Evolutionary conservation across 2,797 vertebrate species (phyloP).

Genomic region (Dryobates pubescens): DNA sequence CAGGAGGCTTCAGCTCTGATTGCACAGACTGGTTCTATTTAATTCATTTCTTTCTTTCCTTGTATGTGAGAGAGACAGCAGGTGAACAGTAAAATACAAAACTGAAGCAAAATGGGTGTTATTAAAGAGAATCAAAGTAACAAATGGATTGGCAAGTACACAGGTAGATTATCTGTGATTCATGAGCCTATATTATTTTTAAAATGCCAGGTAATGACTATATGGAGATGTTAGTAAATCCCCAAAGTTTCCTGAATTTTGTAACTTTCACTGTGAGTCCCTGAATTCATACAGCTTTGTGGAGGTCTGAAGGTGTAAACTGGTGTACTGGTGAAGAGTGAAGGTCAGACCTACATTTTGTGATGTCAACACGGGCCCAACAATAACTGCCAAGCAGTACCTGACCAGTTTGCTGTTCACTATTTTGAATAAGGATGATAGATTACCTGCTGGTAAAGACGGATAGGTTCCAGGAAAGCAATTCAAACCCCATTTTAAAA

Average conservation of each 20-base stretch:
- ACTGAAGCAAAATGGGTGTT: constrained; percentile 23
- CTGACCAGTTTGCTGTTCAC: not conserved
- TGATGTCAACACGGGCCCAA: accelerated
- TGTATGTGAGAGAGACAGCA: constrained; percentile 19
- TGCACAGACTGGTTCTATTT: constrained; percentile 33
- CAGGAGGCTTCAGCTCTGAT: constrained; percentile 18
- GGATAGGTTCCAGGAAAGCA: not conserved
- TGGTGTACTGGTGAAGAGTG: not conserved
- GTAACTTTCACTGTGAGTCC: not conserved
- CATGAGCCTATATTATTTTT: constrained; percentile 15
- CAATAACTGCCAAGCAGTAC: not conserved
- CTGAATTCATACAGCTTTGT: not conserved
- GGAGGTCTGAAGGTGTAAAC: not conserved
- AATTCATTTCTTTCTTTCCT: constrained; percentile 44
- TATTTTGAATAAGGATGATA: not conserved
- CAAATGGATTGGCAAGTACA: constrained; percentile 45
- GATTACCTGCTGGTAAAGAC: not conserved
- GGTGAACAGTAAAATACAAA: constrained; percentile 48
- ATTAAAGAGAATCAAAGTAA: constrained; percentile 62
- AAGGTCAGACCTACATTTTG: not conserved
- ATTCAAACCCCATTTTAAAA: accelerated
- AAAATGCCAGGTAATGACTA: not conserved
- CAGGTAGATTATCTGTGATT: constrained; percentile 61
- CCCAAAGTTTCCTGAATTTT: constrained; percentile 1
- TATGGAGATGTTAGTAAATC: constrained; percentile 3